Evolutionary conservation across 2,113 vertebrate genomes (phyloP).

Genomic region (Halcyon malimbica): DNA sequence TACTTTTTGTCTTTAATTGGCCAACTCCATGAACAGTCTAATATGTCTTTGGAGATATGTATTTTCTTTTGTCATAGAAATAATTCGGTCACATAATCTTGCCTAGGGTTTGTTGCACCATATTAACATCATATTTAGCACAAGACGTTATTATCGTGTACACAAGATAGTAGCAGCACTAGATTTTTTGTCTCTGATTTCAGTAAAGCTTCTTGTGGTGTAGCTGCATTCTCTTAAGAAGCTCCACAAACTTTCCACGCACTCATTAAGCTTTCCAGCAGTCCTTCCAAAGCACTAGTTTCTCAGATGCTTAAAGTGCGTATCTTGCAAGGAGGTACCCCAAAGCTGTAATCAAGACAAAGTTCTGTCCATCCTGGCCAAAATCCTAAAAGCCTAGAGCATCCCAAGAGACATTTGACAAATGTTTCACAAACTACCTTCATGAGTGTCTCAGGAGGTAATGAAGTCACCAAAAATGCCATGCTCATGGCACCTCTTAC

Average conservation of each 20-base stretch:
- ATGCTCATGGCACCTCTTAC: background rate
- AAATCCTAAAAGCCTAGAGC: background rate
- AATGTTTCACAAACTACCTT: background rate
- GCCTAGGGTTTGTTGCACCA: background rate
- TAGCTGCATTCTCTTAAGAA: background rate
- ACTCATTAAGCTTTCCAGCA: background rate
- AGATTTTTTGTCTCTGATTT: background rate
- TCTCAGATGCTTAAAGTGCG: accelerated
- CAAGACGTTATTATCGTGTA: background rate
- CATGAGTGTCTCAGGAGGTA: background rate
- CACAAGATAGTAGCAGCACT: background rate
- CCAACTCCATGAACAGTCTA: background rate
- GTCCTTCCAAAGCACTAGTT: background rate
- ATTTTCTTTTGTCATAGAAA: background rate
- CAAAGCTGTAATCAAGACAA: background rate
- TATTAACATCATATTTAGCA: background rate
- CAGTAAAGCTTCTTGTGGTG: background rate
- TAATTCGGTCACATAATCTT: background rate
- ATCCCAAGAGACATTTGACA: background rate
- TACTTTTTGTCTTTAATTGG: background rate
- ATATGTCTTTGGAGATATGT: background rate
- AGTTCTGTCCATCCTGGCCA: background rate
- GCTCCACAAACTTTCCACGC: background rate
- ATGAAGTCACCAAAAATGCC: background rate
- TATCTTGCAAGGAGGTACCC: background rate